Conservation (phyloP, 2,888 invertebrate genomes). For the Punctoribates punctum region DNA sequence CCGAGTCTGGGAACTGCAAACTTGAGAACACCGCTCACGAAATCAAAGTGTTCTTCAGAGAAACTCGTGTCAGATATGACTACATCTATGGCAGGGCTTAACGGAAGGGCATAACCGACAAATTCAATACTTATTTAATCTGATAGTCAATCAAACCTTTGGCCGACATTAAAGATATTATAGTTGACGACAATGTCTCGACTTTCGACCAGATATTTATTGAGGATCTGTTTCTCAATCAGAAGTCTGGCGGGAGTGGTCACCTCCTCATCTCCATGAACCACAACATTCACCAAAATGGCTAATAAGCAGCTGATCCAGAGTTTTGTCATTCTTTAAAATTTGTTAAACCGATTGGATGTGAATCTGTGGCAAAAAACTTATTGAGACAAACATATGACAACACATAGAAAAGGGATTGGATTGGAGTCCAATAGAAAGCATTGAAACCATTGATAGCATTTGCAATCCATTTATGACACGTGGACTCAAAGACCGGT, state of each 20-base stretch:
- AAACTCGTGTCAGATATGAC: constrained; percentile 85
- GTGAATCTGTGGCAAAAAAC: not conserved
- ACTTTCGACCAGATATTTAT: constrained; percentile 91
- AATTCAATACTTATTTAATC: constrained; percentile 3
- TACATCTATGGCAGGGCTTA: constrained; percentile 76
- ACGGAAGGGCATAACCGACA: too few relatives aligned
- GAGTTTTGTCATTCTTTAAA: not conserved
- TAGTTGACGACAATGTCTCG: constrained; percentile 89
- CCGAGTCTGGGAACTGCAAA: constrained; percentile 81
- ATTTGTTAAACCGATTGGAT: not conserved
- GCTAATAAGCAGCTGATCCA: not conserved
- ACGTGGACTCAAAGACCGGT: constrained; percentile 12
- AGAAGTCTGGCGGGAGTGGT: constrained; percentile 45
- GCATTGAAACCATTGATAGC: not conserved
- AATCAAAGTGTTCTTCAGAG: constrained; percentile 82
- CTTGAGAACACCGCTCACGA: constrained; percentile 78
- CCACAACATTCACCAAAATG: not conserved
- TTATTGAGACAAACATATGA: not conserved
- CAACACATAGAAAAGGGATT: too few relatives aligned
- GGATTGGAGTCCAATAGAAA: not conserved
- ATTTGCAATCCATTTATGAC: constrained; percentile 20
- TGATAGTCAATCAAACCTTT: constrained; percentile 44
- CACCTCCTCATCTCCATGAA: constrained; percentile 22
- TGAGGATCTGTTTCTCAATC: constrained; percentile 65
- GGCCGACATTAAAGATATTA: constrained; percentile 49